Conservation (phyloP, 2,797 vertebrate genomes). For the Hozukius guyotensis region DNA sequence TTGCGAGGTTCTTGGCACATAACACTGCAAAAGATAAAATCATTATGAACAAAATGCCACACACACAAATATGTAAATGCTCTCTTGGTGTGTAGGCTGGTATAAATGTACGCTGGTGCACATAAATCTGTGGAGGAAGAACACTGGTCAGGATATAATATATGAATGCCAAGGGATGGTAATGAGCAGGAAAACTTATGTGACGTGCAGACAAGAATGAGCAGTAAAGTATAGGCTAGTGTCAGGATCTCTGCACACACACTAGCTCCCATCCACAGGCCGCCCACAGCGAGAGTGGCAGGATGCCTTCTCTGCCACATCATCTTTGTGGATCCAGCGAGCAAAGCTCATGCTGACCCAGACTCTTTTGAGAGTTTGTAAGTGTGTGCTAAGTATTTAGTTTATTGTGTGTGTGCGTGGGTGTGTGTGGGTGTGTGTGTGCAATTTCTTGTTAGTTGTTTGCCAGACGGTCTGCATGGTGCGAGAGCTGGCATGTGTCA, state of each 20-base stretch:
- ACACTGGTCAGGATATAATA: slow-evolving; percentile 40
- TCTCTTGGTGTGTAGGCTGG: slow-evolving; percentile 48
- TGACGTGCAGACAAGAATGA: slow-evolving; percentile 21
- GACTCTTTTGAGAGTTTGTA: slow-evolving; percentile 7
- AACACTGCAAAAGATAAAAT: slow-evolving; percentile 87
- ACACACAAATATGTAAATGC: slow-evolving; percentile 44
- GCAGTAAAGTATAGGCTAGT: slow-evolving; percentile 28
- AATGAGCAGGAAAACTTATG: slow-evolving; percentile 29
- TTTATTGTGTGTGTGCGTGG: slow-evolving; percentile 9
- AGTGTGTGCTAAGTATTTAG: slow-evolving; percentile 14
- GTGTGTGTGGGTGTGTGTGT: not conserved
- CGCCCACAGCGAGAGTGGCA: slow-evolving; percentile 22
- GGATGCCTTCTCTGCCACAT: slow-evolving; percentile 44
- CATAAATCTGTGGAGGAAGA: slow-evolving; percentile 34
- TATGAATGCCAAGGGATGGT: slow-evolving; percentile 60
- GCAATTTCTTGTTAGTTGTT: slow-evolving; percentile 13
- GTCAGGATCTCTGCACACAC: slow-evolving; percentile 12
- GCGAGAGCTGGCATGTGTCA: slow-evolving; percentile 40
- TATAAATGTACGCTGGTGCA: slow-evolving; percentile 33
- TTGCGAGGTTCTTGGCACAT: slow-evolving; percentile 99
- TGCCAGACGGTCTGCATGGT: slow-evolving; percentile 41
- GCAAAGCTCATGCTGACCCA: slow-evolving; percentile 41
- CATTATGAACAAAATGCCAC: slow-evolving; percentile 47
- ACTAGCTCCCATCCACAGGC: not conserved
- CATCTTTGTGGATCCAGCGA: slow-evolving; percentile 43